phyloP scores from a whole-genome alignment of 92 coral and sea anemone genomes.

The Chrysogorgia sp. region DNA sequence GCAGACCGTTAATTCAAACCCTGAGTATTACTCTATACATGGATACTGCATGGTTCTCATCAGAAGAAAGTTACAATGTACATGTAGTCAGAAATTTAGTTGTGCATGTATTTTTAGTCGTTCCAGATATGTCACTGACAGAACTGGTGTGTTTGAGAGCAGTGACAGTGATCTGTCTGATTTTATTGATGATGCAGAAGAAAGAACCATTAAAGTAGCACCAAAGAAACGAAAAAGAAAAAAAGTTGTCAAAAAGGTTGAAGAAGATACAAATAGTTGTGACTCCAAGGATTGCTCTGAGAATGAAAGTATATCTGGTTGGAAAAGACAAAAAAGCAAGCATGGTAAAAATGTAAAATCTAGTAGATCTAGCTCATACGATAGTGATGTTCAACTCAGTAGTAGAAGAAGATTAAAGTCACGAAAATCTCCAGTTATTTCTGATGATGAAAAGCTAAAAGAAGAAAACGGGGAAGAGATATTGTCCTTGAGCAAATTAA shows the following conservation, averaged over 20 bases:
- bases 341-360: neutral
- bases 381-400: neutral
- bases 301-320: neutral
- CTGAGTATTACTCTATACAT: too few species aligned
- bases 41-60: too few species aligned
- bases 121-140: conserved; percentile 79
- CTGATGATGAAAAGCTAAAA: conserved; percentile 24
- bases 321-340: conserved; percentile 5
- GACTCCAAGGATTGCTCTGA: conserved; percentile 37
- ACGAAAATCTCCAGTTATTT: neutral
- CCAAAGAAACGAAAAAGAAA: conserved; percentile 10
- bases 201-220: neutral
- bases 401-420: neutral
- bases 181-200: conserved; percentile 72
- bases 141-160: conserved; percentile 51
- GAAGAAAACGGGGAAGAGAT: neutral
- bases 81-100: too few species aligned
- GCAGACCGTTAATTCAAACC: too few species aligned
- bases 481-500: neutral
- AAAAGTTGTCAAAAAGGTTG: neutral
- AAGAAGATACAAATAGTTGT: neutral
- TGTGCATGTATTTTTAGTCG: too few species aligned
- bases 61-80: too few species aligned
- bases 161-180: conserved; percentile 83
- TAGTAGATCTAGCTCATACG: neutral